Evolutionary conservation across 2,888 invertebrate species (phyloP).

Genomic region (Philonicus albiceps): DNA sequence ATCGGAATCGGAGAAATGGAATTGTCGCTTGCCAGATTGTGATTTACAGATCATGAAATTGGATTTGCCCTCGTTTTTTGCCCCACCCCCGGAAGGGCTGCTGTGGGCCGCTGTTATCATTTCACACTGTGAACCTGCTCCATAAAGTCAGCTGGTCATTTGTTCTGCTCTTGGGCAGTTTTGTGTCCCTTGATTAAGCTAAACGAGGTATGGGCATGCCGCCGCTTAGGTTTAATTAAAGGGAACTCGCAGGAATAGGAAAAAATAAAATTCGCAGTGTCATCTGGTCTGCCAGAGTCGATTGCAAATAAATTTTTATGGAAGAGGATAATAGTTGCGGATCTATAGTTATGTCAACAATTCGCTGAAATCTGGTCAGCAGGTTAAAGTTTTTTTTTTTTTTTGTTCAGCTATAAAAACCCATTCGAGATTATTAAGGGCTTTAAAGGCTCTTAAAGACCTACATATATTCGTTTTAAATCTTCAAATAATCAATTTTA

Average conservation of each 20-base stretch:
- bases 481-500: too few species aligned
- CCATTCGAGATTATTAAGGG: background rate
- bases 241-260: background rate
- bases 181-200: background rate
- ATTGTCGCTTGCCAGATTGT: conserved; percentile 36
- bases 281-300: background rate
- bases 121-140: background rate
- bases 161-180: background rate
- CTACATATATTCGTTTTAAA: too few species aligned
- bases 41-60: conserved; percentile 32
- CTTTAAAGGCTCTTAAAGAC: background rate
- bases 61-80: background rate
- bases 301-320: background rate
- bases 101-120: background rate
- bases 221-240: conserved; percentile 1
- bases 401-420: background rate
- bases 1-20: conserved; percentile 7
- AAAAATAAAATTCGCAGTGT: background rate
- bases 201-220: background rate
- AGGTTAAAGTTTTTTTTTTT: background rate
- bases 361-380: background rate
- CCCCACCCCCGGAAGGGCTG: background rate
- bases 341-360: background rate
- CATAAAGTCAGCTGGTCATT: background rate
- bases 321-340: background rate